Conservation (phyloP, 2,888 invertebrate genomes). For the Yponomeuta malinellus region DNA sequence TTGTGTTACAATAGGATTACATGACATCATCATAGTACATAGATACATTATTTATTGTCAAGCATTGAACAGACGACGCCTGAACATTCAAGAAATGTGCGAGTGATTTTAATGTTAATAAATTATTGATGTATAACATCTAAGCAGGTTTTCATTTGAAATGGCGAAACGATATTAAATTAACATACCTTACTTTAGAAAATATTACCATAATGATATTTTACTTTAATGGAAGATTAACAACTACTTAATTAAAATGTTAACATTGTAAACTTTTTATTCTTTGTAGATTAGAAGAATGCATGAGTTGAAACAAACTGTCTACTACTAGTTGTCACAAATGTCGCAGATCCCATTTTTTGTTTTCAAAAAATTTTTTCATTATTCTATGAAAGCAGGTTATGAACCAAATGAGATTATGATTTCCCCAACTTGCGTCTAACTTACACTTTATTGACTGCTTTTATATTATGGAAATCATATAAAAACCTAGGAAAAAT, state of each 20-base stretch:
- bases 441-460: too few species aligned
- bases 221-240: not conserved
- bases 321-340: too few species aligned
- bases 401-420: too few species aligned
- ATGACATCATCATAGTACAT: constrained; percentile 18
- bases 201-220: constrained; percentile 5
- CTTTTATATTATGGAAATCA: too few species aligned
- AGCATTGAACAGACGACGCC: constrained; percentile 30
- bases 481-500: too few species aligned
- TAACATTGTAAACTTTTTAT: not conserved
- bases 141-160: not conserved
- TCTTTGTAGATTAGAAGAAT: not conserved
- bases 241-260: not conserved
- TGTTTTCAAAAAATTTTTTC: too few species aligned
- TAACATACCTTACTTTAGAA: not conserved
- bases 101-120: constrained; percentile 58
- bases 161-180: not conserved
- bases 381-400: too few species aligned
- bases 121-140: constrained; percentile 51
- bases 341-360: too few species aligned
- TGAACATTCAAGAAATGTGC: constrained; percentile 17
- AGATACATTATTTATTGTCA: constrained; percentile 30
- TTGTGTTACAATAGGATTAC: constrained; percentile 20
- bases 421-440: too few species aligned
- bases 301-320: not conserved